Conservation (phyloP, 2,797 vertebrate species). For the Denticeps clupeoides region DNA sequence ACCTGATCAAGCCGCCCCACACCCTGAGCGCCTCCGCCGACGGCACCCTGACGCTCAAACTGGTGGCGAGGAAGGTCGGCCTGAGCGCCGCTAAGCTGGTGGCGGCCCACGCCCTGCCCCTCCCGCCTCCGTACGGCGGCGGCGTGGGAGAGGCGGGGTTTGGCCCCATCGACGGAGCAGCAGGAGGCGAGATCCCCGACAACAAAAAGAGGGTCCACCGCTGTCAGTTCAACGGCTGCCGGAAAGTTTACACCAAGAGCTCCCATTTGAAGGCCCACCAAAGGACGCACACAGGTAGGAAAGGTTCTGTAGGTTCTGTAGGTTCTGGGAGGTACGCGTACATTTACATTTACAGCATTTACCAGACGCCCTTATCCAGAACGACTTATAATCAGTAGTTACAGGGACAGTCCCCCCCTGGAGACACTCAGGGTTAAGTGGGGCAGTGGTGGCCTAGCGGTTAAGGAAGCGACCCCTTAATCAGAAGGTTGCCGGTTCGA, state of each 20-base stretch:
- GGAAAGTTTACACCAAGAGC: slow-evolving; percentile 99
- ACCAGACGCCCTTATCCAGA: background rate
- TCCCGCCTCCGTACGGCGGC: slow-evolving; percentile 45
- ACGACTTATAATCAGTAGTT: no score
- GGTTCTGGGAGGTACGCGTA: background rate
- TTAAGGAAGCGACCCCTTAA: no score
- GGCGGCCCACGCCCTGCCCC: slow-evolving; percentile 51
- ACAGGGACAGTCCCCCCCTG: no score
- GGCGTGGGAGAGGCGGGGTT: slow-evolving; percentile 22
- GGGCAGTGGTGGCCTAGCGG: no score
- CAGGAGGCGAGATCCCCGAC: slow-evolving; percentile 68
- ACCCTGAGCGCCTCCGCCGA: slow-evolving; percentile 79
- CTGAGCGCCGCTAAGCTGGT: slow-evolving; percentile 72
- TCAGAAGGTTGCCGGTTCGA: no score
- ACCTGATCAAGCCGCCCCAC: slow-evolving; percentile 85
- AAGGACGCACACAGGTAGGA: slow-evolving; percentile 95
- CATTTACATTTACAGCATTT: background rate
- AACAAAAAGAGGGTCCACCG: slow-evolving; percentile 98
- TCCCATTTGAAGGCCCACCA: slow-evolving; percentile 98
- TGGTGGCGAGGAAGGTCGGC: slow-evolving; percentile 87
- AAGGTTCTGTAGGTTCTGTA: background rate
- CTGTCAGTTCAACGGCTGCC: slow-evolving; percentile 96
- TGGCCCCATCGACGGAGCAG: no score
- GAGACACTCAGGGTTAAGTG: no score
- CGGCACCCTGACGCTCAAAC: slow-evolving; percentile 85